A percentile compares a stretch with the other conserved stretches of the same genome.
These are phyloP conservation scores for Odontomachus brunneus DNA, from an alignment of 1,140 invertebrate species.

Conservation along the genomic window DNA sequence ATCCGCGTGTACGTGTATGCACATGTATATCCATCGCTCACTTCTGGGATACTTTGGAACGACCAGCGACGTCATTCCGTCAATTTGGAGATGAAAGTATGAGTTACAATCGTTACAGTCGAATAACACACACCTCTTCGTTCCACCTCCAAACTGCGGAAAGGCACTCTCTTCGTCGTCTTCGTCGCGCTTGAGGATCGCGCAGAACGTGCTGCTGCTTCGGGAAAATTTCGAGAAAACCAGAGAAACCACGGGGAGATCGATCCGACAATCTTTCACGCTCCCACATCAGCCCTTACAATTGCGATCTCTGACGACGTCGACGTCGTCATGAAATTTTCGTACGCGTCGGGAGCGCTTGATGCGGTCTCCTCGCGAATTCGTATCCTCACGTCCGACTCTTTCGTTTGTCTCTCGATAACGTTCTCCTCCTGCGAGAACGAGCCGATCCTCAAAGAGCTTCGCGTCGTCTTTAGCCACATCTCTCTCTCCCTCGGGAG, in stretches of 20 bases:
- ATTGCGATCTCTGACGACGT: background rate
- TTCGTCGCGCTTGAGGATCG: slow-evolving; percentile 69
- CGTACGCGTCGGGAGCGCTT: slow-evolving; percentile 1
- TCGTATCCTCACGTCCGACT: background rate
- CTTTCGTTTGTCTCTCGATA: background rate
- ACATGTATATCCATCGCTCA: slow-evolving; percentile 15
- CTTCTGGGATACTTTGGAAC: background rate
- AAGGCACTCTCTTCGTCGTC: background rate
- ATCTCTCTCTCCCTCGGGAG: slow-evolving; percentile 1
- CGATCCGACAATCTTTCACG: background rate
- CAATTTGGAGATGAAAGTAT: background rate
- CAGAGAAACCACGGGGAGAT: slow-evolving; percentile 26
- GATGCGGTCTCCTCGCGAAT: background rate
- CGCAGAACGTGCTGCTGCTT: slow-evolving; percentile 25
- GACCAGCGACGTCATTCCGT: background rate
- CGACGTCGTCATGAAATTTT: background rate
- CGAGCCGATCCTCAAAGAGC: slow-evolving; percentile 41
- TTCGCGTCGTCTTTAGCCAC: slow-evolving; percentile 10
- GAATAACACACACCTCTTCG: too few relatives aligned
- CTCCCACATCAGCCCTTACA: background rate
- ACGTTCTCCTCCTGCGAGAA: background rate
- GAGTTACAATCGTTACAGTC: background rate
- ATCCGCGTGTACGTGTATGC: background rate
- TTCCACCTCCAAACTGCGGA: background rate
- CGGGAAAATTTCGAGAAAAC: slow-evolving; percentile 9